A percentile compares a stretch with the other conserved stretches of the same genome.
These are phyloP conservation scores for Lochmaea capreae DNA, from an alignment of 2,888 invertebrate genomes.

Conservation along the genomic window DNA sequence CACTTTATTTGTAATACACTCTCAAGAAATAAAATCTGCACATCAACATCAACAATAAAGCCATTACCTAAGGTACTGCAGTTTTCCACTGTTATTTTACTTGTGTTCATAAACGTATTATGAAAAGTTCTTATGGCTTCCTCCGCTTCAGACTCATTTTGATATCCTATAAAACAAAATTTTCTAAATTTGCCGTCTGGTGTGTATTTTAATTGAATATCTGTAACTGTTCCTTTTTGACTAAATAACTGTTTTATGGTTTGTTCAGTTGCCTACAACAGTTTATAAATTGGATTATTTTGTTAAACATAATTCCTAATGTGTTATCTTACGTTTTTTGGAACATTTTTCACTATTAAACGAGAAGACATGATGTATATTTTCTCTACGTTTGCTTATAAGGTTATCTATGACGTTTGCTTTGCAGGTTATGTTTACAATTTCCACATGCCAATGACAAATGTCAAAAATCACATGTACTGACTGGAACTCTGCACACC, in stretches of 20 bases:
- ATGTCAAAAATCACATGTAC: constrained; percentile 1
- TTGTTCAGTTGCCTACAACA: constrained; percentile 78
- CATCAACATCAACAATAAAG: neutral
- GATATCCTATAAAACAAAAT: constrained; percentile 94
- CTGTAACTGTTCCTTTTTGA: constrained; percentile 88
- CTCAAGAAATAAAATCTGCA: neutral
- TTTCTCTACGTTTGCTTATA: neutral
- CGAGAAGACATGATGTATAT: constrained; percentile 80
- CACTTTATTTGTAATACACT: too few relatives aligned
- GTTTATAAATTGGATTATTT: constrained; percentile 20
- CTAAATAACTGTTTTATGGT: constrained; percentile 82
- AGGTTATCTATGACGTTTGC: too few relatives aligned
- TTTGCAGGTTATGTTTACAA: constrained; percentile 28
- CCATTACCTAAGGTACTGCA: constrained; percentile 74
- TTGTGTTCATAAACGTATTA: constrained; percentile 86
- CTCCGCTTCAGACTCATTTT: constrained; percentile 81
- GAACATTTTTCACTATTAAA: constrained; percentile 90
- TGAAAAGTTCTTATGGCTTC: constrained; percentile 84
- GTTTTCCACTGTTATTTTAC: constrained; percentile 81
- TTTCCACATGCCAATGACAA: constrained; percentile 12
- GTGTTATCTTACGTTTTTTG: constrained; percentile 78
- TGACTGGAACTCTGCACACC: too few relatives aligned
- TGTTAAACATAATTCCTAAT: constrained; percentile 22
- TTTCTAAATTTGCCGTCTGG: constrained; percentile 91
- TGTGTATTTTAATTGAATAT: constrained; percentile 93